Percentiles rank a stretch among this genome's conserved stretches.
These are phyloP conservation scores for Tineola bisselliella DNA, from an alignment of 2,888 invertebrate species.

Conservation along the genomic window DNA sequence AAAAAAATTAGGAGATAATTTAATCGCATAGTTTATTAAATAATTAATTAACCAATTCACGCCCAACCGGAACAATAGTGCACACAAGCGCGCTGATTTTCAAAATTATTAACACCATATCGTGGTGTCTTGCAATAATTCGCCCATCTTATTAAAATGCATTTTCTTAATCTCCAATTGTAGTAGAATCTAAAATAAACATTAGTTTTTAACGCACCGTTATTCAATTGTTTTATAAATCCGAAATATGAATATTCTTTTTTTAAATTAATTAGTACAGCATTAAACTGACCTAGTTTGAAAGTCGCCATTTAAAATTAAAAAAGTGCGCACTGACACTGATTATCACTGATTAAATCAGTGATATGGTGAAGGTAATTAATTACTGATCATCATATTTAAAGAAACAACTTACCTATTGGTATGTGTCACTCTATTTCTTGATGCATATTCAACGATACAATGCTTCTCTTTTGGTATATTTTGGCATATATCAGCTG, in stretches of 20 bases:
- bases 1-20: too few relatives aligned
- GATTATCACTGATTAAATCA: too few relatives aligned
- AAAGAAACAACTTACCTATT: not conserved
- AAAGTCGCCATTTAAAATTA: too few relatives aligned
- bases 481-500: not conserved
- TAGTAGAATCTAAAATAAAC: not conserved
- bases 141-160: not conserved
- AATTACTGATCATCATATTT: too few relatives aligned
- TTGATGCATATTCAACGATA: slow-evolving; percentile 3
- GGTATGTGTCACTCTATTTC: not conserved
- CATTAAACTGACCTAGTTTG: too few relatives aligned
- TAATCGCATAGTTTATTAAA: too few relatives aligned
- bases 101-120: not conserved
- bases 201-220: too few relatives aligned
- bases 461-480: not conserved
- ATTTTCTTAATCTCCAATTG: slow-evolving; percentile 1
- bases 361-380: too few relatives aligned
- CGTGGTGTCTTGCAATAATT: not conserved
- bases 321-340: too few relatives aligned
- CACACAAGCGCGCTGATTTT: not conserved
- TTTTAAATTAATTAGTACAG: too few relatives aligned
- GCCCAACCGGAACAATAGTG: not conserved
- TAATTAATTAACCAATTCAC: not conserved
- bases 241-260: too few relatives aligned
- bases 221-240: too few relatives aligned